phyloP scores from a whole-genome alignment of 2,888 invertebrate genomes.

The Caenorhabditis sp. region DNA sequence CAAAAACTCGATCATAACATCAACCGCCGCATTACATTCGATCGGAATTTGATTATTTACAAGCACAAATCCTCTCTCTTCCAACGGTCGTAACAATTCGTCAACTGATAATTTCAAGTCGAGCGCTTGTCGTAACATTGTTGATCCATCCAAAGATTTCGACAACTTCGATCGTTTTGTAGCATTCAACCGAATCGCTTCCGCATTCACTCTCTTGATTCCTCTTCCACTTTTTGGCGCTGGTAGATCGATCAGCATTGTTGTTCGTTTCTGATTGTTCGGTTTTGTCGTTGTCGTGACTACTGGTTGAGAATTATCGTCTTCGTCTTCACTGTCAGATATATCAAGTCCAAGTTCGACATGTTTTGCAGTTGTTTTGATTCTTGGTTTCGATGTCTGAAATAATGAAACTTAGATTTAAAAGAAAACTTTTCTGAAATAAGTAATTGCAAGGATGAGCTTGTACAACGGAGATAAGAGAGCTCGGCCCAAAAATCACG shows the following conservation, averaged over 20 bases:
- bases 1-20: slow-evolving; percentile 37
- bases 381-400: background rate
- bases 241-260: slow-evolving; percentile 23
- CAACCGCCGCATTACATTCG: slow-evolving; percentile 16
- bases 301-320: background rate
- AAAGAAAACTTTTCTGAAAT: background rate
- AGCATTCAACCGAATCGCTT: background rate
- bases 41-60: slow-evolving; percentile 12
- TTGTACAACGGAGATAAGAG: too few species aligned
- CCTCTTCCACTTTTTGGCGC: background rate
- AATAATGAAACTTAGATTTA: background rate
- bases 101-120: slow-evolving; percentile 15
- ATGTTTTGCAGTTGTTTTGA: background rate
- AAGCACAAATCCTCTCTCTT: slow-evolving; percentile 23
- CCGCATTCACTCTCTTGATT: slow-evolving; percentile 7
- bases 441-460: too few species aligned
- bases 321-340: slow-evolving; percentile 22
- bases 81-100: slow-evolving; percentile 18
- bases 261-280: background rate
- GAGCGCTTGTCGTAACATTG: slow-evolving; percentile 22
- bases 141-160: background rate
- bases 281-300: background rate
- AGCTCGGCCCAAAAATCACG: too few species aligned
- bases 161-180: background rate
- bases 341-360: slow-evolving; percentile 12